Evolutionary conservation across 2,113 vertebrate species (phyloP).

Genomic region (Varanus salvator): DNA sequence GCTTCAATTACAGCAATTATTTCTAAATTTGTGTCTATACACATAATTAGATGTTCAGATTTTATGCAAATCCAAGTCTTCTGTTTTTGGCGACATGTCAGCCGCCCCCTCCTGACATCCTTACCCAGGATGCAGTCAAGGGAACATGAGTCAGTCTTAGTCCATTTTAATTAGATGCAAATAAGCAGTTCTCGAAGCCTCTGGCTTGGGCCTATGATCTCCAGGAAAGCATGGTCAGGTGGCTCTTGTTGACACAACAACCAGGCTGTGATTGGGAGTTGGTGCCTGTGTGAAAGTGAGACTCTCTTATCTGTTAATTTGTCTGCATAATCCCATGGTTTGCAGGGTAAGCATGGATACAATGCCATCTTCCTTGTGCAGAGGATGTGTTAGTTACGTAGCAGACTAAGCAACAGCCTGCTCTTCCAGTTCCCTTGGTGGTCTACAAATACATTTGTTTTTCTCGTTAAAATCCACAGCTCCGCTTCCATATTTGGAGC

Average conservation of each 20-base stretch:
- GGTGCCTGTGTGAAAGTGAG: neutral
- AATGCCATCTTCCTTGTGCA: neutral
- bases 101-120: neutral
- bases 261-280: neutral
- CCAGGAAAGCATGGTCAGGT: neutral
- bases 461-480: neutral
- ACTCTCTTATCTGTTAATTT: neutral
- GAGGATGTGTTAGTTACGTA: neutral
- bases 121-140: neutral
- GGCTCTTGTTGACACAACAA: neutral
- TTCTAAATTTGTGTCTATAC: too few species aligned
- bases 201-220: neutral
- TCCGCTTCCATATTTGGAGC: neutral
- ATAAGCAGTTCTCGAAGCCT: neutral
- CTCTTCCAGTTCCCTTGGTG: neutral
- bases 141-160: neutral
- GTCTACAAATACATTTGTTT: neutral
- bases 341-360: neutral
- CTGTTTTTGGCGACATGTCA: too few species aligned
- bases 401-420: neutral
- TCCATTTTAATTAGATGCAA: neutral
- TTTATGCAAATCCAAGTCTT: too few species aligned
- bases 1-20: too few species aligned
- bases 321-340: constrained; percentile 9
- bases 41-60: too few species aligned